Percentiles rank a stretch among this genome's conserved stretches.
phyloP scores from a whole-genome alignment of 2,113 vertebrate genomes.

The Phainopepla nitens region DNA sequence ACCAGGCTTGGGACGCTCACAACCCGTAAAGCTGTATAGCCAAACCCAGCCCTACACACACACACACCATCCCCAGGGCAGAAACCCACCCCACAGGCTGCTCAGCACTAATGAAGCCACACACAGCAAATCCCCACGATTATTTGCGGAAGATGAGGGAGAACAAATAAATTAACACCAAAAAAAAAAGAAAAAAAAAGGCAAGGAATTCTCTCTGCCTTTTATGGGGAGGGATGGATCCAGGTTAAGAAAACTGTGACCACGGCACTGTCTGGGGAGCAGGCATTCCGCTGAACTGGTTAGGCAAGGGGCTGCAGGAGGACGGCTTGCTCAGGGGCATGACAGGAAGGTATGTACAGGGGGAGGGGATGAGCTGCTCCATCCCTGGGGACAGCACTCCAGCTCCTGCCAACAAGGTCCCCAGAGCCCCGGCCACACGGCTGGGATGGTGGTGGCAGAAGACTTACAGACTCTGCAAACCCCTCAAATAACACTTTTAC shows the following conservation, averaged over 20 bases:
- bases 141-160: not conserved
- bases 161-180: not conserved
- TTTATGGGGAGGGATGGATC: conserved; percentile 15
- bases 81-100: not conserved
- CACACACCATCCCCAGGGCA: not conserved
- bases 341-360: conserved; percentile 56
- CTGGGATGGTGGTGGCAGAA: not conserved
- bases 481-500: not conserved
- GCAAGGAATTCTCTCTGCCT: conserved; percentile 8
- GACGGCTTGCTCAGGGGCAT: conserved; percentile 62
- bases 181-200: not conserved
- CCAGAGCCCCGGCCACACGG: rapidly evolving
- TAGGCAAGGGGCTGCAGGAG: conserved; percentile 66
- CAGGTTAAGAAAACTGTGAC: conserved; percentile 67
- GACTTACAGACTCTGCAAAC: not conserved
- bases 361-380: conserved; percentile 20
- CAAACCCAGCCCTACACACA: not conserved
- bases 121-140: not conserved
- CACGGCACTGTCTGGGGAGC: conserved; percentile 59
- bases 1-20: not conserved
- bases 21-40: not conserved
- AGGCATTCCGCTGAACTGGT: conserved; percentile 81
- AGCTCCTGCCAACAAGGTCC: not conserved
- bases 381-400: not conserved
- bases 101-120: not conserved